Evolutionary conservation across 2,888 invertebrate genomes (phyloP).

Genomic region (Prenolepis imparis): DNA sequence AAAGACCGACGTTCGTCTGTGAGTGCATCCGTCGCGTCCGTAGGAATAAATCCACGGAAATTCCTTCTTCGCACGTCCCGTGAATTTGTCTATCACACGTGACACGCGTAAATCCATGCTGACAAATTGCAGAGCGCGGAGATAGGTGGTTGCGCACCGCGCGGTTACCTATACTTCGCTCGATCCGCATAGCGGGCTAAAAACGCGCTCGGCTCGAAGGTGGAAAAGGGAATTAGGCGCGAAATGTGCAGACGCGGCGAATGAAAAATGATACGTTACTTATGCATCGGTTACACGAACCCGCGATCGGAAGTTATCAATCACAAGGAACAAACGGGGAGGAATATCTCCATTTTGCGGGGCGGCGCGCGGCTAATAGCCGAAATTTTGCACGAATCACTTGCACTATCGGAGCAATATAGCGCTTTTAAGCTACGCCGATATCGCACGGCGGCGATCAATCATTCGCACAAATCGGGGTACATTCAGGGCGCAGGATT

Average conservation of each 20-base stretch:
- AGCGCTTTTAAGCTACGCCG: conserved; percentile 42
- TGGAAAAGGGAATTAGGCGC: conserved; percentile 39
- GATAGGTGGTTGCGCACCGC: conserved; percentile 24
- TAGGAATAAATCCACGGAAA: conserved; percentile 56
- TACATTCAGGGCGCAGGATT: conserved; percentile 42
- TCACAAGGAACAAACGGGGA: conserved; percentile 52
- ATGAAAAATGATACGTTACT: conserved; percentile 57
- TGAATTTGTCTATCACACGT: conserved; percentile 61
- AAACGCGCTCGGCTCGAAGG: conserved; percentile 30
- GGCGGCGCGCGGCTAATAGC: conserved; percentile 27
- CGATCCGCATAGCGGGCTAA: conserved; percentile 21
- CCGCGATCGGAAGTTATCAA: conserved; percentile 47
- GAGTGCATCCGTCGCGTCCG: conserved; percentile 27
- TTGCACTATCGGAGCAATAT: conserved; percentile 20
- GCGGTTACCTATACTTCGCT: conserved; percentile 26
- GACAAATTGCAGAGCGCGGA: conserved; percentile 43
- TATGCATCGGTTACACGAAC: conserved; percentile 42
- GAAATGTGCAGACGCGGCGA: conserved; percentile 38
- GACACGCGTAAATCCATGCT: conserved; percentile 53
- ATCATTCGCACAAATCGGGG: conserved; percentile 39
- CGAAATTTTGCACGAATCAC: conserved; percentile 49
- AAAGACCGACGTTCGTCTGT: not conserved
- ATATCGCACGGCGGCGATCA: conserved; percentile 45
- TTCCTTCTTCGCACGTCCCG: conserved; percentile 45
- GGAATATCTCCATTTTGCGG: conserved; percentile 49